A percentile compares a stretch with the other conserved stretches of the same genome.
Evolutionary conservation across 2,113 vertebrate species (phyloP).

Genomic region (Budorcas taxicolor): DNA sequence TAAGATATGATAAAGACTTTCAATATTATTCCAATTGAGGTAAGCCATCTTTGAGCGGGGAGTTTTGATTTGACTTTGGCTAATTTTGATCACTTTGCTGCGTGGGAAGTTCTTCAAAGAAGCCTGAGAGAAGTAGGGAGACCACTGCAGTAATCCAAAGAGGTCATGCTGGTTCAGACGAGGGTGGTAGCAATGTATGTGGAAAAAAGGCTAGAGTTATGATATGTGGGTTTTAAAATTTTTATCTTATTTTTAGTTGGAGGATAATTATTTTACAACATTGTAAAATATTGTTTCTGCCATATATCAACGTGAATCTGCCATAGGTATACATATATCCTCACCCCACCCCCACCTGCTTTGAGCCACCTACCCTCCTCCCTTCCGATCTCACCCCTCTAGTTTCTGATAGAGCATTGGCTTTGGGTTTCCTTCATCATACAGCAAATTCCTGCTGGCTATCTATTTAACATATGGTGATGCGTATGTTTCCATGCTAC

Average conservation of each 20-base stretch:
- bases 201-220: neutral
- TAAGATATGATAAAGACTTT: neutral
- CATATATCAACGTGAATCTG: neutral
- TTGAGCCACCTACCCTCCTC: neutral
- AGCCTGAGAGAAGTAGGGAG: neutral
- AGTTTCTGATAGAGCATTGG: neutral
- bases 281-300: neutral
- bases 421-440: neutral
- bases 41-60: neutral
- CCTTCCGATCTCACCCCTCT: neutral
- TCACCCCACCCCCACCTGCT: neutral
- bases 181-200: neutral
- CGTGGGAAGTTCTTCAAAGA: slow-evolving; percentile 18
- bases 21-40: neutral
- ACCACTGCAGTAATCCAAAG: neutral
- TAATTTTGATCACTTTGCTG: slow-evolving; percentile 14
- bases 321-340: neutral
- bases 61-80: slow-evolving; percentile 23
- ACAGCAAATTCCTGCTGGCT: neutral
- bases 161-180: neutral
- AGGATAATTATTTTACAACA: neutral
- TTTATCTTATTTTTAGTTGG: neutral
- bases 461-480: neutral
- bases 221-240: neutral
- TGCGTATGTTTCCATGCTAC: neutral